A percentile compares a stretch with the other conserved stretches of the same genome.
phyloP scores from a whole-genome alignment of 2,888 invertebrate species.

The Melieria crassipennis region DNA sequence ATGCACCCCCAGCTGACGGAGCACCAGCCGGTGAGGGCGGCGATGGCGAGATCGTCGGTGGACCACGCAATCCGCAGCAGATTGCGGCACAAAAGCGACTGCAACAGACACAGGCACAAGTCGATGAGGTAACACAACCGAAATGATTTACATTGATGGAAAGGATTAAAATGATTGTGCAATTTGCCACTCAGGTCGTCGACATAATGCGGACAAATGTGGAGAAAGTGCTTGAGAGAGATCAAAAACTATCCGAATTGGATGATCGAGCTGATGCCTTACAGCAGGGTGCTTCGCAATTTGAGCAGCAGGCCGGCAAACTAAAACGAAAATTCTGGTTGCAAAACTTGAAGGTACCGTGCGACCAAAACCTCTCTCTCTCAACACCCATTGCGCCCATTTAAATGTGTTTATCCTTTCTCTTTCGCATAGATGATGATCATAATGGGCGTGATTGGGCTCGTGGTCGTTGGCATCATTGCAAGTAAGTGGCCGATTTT shows the following conservation, averaged over 20 bases:
- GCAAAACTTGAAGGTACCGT: slow-evolving; percentile 88
- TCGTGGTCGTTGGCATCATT: slow-evolving; percentile 84
- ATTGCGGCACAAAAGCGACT: slow-evolving; percentile 83
- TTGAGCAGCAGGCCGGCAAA: slow-evolving; percentile 97
- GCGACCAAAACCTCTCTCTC: background rate
- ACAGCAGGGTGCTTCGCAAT: slow-evolving; percentile 94
- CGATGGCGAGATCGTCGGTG: slow-evolving; percentile 83
- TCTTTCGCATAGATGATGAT: slow-evolving; percentile 85
- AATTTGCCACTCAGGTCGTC: slow-evolving; percentile 72
- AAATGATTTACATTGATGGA: background rate
- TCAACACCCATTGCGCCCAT: background rate
- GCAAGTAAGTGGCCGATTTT: slow-evolving; percentile 76
- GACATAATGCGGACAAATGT: slow-evolving; percentile 97
- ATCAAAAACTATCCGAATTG: slow-evolving; percentile 93
- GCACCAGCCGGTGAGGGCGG: slow-evolving; percentile 74
- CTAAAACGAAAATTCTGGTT: slow-evolving; percentile 97
- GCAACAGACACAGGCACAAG: slow-evolving; percentile 87
- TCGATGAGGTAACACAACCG: slow-evolving; percentile 74
- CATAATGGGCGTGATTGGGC: slow-evolving; percentile 85
- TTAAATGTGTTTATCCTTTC: background rate
- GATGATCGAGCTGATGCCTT: slow-evolving; percentile 96
- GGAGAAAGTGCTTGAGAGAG: slow-evolving; percentile 94
- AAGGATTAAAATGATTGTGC: too few species aligned
- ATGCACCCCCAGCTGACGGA: slow-evolving; percentile 70
- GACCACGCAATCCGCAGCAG: slow-evolving; percentile 85